phyloP scores from a whole-genome alignment of 2,797 vertebrate genomes.

The Cirrhinus mrigala region DNA sequence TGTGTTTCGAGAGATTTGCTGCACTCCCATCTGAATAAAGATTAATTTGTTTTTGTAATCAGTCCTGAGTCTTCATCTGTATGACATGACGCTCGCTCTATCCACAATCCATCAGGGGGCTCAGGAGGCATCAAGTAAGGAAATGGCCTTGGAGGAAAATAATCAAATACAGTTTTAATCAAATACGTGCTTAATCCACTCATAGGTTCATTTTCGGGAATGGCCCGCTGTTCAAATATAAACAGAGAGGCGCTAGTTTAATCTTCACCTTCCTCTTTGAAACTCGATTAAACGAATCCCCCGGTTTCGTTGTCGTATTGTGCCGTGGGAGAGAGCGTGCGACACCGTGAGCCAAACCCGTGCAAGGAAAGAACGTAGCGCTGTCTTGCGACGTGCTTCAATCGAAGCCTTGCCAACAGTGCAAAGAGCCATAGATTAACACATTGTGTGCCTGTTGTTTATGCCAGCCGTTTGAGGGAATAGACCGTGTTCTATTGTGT shows the following conservation, averaged over 20 bases:
- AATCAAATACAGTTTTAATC: constrained; percentile 66
- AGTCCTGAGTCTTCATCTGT: constrained; percentile 63
- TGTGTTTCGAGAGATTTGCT: constrained; percentile 66
- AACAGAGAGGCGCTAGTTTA: constrained; percentile 54
- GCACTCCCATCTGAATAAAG: constrained; percentile 67
- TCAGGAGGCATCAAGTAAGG: constrained; percentile 53
- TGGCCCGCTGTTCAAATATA: constrained; percentile 44
- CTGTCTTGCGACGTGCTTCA: constrained; percentile 41
- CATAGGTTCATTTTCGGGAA: constrained; percentile 54
- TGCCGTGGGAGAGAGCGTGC: constrained; percentile 13
- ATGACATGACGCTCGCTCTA: constrained; percentile 37
- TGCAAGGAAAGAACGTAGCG: constrained; percentile 4
- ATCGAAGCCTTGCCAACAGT: constrained; percentile 37
- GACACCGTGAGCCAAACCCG: constrained; percentile 29
- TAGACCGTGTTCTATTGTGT: constrained; percentile 30
- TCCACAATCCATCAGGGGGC: constrained; percentile 59
- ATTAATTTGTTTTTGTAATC: constrained; percentile 72
- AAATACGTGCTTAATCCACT: constrained; percentile 65
- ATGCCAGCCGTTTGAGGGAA: constrained; percentile 29
- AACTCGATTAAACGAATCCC: constrained; percentile 59
- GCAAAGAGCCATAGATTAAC: constrained; percentile 46
- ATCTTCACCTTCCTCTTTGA: constrained; percentile 56
- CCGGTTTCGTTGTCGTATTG: constrained; percentile 48
- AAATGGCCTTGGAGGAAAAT: constrained; percentile 62
- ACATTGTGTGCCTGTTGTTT: constrained; percentile 44